These are phyloP conservation scores for Aphaenogaster rudis DNA, from an alignment of 1,140 invertebrate species.

Conservation along the genomic window DNA sequence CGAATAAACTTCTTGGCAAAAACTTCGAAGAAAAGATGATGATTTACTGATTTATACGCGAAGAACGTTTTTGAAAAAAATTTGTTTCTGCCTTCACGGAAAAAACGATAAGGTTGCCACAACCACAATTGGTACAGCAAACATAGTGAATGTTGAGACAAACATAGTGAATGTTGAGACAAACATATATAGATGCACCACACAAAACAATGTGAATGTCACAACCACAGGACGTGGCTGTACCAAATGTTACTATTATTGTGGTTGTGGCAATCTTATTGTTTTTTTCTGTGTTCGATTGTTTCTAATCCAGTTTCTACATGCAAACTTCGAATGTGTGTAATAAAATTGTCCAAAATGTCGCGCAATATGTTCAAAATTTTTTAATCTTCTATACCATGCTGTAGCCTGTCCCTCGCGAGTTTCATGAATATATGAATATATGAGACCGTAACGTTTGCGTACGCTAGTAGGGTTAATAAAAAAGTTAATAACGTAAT, in stretches of 20 bases:
- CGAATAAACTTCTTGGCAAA: not conserved
- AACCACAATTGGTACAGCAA: too few relatives aligned
- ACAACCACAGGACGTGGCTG: too few relatives aligned
- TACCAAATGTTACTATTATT: too few relatives aligned
- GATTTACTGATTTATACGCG: not conserved
- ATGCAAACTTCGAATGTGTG: too few relatives aligned
- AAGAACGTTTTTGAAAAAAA: not conserved
- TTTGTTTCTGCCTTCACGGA: not conserved
- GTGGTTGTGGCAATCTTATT: too few relatives aligned
- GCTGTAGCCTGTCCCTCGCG: conserved; percentile 3
- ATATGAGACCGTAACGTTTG: conserved; percentile 51
- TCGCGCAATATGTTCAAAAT: conserved; percentile 24
- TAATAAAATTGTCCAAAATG: not conserved
- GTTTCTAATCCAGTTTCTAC: conserved; percentile 15
- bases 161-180: too few relatives aligned
- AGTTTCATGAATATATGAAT: conserved; percentile 60
- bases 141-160: too few relatives aligned
- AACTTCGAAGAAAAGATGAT: not conserved
- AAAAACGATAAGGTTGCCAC: too few relatives aligned
- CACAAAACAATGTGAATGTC: too few relatives aligned
- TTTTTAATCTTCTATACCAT: conserved; percentile 42
- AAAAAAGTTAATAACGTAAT: conserved; percentile 71
- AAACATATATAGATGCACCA: too few relatives aligned
- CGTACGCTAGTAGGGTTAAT: conserved; percentile 41
- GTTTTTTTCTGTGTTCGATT: not conserved